Evolutionary conservation across 2,888 invertebrate genomes (phyloP).

Genomic region (Ryuthela nishihirai): DNA sequence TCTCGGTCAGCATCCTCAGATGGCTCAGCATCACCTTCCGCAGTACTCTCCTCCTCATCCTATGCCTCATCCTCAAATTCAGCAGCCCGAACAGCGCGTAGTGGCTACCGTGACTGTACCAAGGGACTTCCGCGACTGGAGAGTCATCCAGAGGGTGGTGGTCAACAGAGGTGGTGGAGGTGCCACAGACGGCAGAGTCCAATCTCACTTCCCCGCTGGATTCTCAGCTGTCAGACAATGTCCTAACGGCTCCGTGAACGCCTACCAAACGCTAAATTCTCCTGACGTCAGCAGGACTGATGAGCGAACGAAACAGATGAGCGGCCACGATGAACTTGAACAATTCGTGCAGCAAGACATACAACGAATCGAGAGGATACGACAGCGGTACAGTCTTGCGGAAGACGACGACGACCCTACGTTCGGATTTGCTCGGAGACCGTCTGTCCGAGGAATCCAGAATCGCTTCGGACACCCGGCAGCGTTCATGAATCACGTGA

Average conservation of each 20-base stretch:
- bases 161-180: constrained; percentile 5
- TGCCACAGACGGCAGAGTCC: background rate
- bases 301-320: background rate
- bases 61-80: constrained; percentile 9
- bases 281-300: constrained; percentile 8
- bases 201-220: constrained; percentile 8
- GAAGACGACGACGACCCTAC: constrained; percentile 43
- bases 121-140: constrained; percentile 31
- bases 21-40: constrained; percentile 5
- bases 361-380: constrained; percentile 40
- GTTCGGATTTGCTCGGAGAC: constrained; percentile 43
- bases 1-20: constrained; percentile 5
- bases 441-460: constrained; percentile 43
- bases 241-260: constrained; percentile 3
- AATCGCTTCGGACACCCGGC: constrained; percentile 5
- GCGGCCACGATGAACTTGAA: constrained; percentile 39
- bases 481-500: no score
- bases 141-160: constrained; percentile 29
- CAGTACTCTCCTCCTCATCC: constrained; percentile 14
- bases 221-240: constrained; percentile 28
- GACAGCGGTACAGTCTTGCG: constrained; percentile 42
- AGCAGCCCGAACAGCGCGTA: constrained; percentile 3
- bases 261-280: constrained; percentile 2
- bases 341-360: constrained; percentile 41
- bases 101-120: constrained; percentile 22